Evolutionary conservation across 1,140 invertebrate species (phyloP).

Genomic region (Cherax destructor): DNA sequence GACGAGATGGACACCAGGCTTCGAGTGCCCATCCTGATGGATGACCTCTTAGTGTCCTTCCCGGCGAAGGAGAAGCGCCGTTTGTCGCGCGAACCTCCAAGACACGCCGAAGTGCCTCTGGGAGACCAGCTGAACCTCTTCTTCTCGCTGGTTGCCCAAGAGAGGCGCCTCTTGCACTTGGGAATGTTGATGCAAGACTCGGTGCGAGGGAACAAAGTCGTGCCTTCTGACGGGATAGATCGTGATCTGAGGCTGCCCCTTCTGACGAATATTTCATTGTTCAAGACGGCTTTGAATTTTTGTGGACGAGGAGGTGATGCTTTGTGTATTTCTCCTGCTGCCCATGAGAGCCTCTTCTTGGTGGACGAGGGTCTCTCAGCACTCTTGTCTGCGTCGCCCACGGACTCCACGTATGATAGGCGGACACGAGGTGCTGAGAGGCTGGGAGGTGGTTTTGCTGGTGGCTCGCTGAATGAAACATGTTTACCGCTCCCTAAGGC

Average conservation of each 20-base stretch:
- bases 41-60: conserved; percentile 14
- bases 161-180: conserved; percentile 50
- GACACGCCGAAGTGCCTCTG: background rate
- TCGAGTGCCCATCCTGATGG: conserved; percentile 54
- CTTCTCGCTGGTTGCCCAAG: conserved; percentile 54
- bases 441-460: background rate
- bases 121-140: conserved; percentile 59
- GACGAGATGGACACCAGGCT: conserved; percentile 41
- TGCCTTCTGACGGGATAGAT: background rate
- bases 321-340: conserved; percentile 38
- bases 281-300: background rate
- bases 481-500: background rate
- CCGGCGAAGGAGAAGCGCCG: conserved; percentile 49
- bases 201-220: conserved; percentile 38
- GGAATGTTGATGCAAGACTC: conserved; percentile 43
- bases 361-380: background rate
- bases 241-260: background rate
- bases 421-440: conserved; percentile 34
- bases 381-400: background rate
- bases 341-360: conserved; percentile 51
- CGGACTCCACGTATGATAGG: conserved; percentile 51
- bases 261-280: conserved; percentile 8
- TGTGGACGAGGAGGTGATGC: background rate
- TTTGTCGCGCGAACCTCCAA: background rate
- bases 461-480: conserved; percentile 7